Conservation (phyloP, 2,113 vertebrate genomes). For the Hiodon tergisus region DNA sequence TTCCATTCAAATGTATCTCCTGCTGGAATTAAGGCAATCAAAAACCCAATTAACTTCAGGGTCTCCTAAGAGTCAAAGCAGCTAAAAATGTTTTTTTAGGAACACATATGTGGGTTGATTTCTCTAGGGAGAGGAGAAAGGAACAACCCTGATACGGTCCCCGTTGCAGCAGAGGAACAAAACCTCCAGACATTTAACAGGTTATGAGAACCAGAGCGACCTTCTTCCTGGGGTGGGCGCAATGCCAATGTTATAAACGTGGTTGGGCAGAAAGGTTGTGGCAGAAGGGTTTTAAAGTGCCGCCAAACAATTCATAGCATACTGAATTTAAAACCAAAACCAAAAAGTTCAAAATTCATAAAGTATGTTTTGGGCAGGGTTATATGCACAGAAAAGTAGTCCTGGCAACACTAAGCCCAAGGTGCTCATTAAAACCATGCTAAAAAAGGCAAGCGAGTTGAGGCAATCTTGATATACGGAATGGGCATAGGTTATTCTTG, state of each 20-base stretch:
- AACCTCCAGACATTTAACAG: neutral
- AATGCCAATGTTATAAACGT: too few species aligned
- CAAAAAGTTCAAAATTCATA: neutral
- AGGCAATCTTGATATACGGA: neutral
- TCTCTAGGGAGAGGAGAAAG: neutral
- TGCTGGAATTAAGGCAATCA: slow-evolving; percentile 17
- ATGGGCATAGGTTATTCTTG: neutral
- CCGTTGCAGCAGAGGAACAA: neutral
- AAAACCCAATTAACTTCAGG: neutral
- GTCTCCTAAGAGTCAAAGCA: neutral
- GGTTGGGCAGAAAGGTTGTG: too few species aligned
- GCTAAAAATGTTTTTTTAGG: neutral
- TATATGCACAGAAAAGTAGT: neutral
- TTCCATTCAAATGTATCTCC: neutral
- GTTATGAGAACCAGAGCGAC: too few species aligned
- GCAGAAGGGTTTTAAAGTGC: neutral
- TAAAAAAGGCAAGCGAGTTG: neutral
- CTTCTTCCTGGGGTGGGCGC: too few species aligned
- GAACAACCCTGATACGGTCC: neutral
- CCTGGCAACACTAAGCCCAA: neutral
- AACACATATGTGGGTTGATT: neutral
- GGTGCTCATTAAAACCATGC: neutral
- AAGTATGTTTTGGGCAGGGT: neutral
- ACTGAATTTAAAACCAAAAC: neutral
- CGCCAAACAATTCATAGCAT: neutral